These are phyloP conservation scores for Danionella cerebrum DNA, from an alignment of 2,113 vertebrate genomes.

Conservation along the genomic window DNA sequence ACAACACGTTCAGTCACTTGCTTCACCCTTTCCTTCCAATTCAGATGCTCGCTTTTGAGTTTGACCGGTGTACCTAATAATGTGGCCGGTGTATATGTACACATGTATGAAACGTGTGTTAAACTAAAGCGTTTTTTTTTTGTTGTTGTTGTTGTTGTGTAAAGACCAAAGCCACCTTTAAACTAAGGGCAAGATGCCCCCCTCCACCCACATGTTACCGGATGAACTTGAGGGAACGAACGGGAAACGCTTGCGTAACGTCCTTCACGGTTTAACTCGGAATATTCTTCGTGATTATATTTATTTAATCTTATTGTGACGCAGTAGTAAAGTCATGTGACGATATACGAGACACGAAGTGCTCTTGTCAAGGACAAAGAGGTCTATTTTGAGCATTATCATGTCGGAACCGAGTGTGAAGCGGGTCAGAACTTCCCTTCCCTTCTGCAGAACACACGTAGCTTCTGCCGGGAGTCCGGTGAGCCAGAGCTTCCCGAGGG, in stretches of 20 bases:
- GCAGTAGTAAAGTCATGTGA: background rate
- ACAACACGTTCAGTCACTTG: too few relatives aligned
- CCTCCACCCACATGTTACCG: conserved; percentile 15
- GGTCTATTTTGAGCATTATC: background rate
- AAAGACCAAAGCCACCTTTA: background rate
- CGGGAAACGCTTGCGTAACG: conserved; percentile 40
- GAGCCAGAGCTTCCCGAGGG: conserved; percentile 54
- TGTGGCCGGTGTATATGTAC: too few relatives aligned
- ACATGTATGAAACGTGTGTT: too few relatives aligned
- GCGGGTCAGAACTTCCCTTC: conserved; percentile 52
- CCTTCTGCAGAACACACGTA: conserved; percentile 50
- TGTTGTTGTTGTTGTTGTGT: too few relatives aligned
- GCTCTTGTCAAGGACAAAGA: background rate
- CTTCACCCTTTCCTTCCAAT: too few relatives aligned
- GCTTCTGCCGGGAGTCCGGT: conserved; percentile 39
- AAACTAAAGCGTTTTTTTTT: too few relatives aligned
- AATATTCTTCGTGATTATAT: background rate
- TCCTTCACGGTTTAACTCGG: background rate
- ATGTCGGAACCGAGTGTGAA: conserved; percentile 59
- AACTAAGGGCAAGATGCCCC: background rate
- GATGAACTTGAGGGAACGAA: conserved; percentile 47
- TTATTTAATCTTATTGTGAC: too few relatives aligned
- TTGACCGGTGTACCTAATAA: too few relatives aligned
- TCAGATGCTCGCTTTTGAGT: too few relatives aligned
- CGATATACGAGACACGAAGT: background rate